Conservation (phyloP, 2,113 vertebrate genomes). For the Eclectus roratus region DNA sequence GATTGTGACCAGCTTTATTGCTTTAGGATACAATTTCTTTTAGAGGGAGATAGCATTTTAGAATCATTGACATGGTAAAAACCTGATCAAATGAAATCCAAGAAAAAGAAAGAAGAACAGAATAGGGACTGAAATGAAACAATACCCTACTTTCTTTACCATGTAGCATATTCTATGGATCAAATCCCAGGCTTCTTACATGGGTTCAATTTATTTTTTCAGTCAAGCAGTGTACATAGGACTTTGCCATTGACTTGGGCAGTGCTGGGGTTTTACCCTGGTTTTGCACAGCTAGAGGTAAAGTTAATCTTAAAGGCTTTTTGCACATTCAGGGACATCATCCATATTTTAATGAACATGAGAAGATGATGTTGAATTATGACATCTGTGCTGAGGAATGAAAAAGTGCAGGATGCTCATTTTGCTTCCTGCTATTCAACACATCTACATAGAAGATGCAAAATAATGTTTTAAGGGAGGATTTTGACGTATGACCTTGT, state of each 20-base stretch:
- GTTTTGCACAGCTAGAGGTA: neutral
- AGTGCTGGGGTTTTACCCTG: neutral
- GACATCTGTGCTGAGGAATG: neutral
- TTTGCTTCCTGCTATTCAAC: neutral
- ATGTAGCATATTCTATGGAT: rapidly evolving
- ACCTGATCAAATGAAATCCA: neutral
- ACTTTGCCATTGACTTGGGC: neutral
- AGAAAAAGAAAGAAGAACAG: neutral
- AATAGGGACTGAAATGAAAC: neutral
- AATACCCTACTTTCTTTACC: neutral
- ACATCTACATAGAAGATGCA: neutral
- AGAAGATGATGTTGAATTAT: neutral
- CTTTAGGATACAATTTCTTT: neutral
- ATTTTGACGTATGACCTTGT: neutral
- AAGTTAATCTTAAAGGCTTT: neutral
- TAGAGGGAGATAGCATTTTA: slow-evolving; percentile 63
- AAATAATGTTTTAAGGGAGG: neutral
- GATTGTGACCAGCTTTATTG: neutral
- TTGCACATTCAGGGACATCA: neutral
- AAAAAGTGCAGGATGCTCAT: neutral
- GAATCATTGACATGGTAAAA: neutral
- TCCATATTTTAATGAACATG: neutral
- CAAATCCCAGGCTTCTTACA: neutral
- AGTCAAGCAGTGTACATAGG: neutral
- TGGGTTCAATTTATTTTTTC: neutral